Conservation (phyloP, 2,888 invertebrate genomes). For the Chloroclystis v-ata region DNA sequence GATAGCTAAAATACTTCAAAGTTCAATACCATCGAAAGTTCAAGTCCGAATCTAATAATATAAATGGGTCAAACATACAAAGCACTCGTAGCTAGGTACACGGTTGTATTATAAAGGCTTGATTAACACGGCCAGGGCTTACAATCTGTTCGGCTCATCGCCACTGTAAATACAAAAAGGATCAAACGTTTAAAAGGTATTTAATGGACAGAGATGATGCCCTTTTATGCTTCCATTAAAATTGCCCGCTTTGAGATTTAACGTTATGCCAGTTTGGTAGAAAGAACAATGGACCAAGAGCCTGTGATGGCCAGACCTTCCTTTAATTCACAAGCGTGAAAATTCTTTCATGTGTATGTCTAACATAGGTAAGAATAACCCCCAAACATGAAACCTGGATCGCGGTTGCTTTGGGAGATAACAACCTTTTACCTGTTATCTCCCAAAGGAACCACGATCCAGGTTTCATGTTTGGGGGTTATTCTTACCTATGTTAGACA, state of each 20-base stretch:
- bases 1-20: too few relatives aligned
- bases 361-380: too few relatives aligned
- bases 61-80: conserved; percentile 27
- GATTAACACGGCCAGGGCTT: conserved; percentile 57
- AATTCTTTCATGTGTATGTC: too few relatives aligned
- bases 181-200: conserved; percentile 78
- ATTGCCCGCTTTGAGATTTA: conserved; percentile 70
- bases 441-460: too few relatives aligned
- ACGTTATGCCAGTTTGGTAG: conserved; percentile 45
- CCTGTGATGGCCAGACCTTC: too few relatives aligned
- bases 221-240: conserved; percentile 75
- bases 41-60: conserved; percentile 1
- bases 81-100: conserved; percentile 15
- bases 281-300: too few relatives aligned
- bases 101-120: conserved; percentile 43
- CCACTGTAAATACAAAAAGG: conserved; percentile 72
- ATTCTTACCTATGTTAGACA: too few relatives aligned
- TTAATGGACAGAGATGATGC: conserved; percentile 74
- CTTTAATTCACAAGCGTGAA: too few relatives aligned
- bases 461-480: too few relatives aligned
- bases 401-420: too few relatives aligned
- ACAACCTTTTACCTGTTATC: too few relatives aligned
- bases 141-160: conserved; percentile 67
- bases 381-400: too few relatives aligned
- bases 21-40: background rate